Conservation (phyloP, 2,888 invertebrate species). For the Clunio marinus region DNA sequence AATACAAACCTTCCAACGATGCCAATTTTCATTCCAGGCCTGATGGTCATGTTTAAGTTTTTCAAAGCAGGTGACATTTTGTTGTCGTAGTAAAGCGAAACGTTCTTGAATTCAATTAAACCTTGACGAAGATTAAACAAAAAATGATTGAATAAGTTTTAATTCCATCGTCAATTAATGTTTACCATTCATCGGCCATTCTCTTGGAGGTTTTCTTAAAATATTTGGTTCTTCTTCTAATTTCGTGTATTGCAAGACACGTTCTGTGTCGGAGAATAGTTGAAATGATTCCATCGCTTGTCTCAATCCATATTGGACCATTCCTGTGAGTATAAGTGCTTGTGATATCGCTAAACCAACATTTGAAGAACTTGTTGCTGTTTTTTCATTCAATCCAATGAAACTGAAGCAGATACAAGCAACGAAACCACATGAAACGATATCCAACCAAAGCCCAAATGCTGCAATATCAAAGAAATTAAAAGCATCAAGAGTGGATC, state of each 20-base stretch:
- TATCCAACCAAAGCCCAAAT: conserved; percentile 72
- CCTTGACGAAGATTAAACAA: conserved; percentile 45
- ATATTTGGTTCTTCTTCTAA: conserved; percentile 57
- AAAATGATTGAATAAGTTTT: neutral
- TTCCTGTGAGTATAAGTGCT: conserved; percentile 65
- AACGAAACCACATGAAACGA: conserved; percentile 64
- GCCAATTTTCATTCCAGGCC: conserved; percentile 52
- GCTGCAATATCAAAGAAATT: too few species aligned
- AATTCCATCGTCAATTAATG: neutral
- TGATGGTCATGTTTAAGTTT: conserved; percentile 63
- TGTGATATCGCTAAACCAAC: conserved; percentile 66
- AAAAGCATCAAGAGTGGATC: too few species aligned
- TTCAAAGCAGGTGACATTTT: conserved; percentile 65
- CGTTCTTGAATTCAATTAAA: conserved; percentile 53
- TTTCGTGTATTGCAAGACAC: conserved; percentile 66
- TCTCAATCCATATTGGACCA: conserved; percentile 66
- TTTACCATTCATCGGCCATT: conserved; percentile 66
- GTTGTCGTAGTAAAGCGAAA: conserved; percentile 59
- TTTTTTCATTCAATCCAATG: conserved; percentile 58
- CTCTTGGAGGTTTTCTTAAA: conserved; percentile 55
- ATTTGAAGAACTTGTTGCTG: conserved; percentile 60
- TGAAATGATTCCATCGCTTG: conserved; percentile 66
- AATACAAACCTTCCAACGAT: conserved; percentile 56
- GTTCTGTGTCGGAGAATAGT: conserved; percentile 71
- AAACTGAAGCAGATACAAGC: conserved; percentile 61